phyloP scores from a whole-genome alignment of 2,113 vertebrate genomes.

The Mustelus asterias region DNA sequence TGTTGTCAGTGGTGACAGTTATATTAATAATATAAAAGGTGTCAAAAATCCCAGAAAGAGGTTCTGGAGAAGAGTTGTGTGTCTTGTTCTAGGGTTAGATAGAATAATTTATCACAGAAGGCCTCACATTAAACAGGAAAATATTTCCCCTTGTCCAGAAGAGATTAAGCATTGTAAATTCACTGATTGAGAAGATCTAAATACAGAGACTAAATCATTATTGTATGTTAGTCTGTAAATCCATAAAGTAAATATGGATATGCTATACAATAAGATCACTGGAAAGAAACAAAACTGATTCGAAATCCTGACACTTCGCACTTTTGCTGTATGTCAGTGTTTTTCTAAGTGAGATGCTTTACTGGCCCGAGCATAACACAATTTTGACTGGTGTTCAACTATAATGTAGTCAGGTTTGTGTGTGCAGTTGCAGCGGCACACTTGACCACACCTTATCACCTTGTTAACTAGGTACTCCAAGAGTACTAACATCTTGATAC shows the following conservation, averaged over 20 bases:
- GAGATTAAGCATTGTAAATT: not conserved
- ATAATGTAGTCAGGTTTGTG: not conserved
- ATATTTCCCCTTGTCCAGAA: not conserved
- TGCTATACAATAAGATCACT: not conserved
- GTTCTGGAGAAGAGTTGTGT: not conserved
- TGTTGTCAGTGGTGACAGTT: not conserved
- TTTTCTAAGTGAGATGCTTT: not conserved
- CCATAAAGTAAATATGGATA: not conserved
- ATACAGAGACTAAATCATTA: not conserved
- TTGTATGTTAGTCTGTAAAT: not conserved
- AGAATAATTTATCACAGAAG: not conserved
- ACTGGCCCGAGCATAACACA: not conserved
- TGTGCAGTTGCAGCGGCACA: not conserved
- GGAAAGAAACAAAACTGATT: not conserved
- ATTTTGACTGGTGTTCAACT: not conserved
- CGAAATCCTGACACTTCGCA: not conserved
- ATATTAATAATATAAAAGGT: not conserved
- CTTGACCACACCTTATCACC: not conserved
- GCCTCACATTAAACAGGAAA: not conserved
- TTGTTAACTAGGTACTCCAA: not conserved
- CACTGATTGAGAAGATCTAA: not conserved
- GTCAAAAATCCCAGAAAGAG: not conserved
- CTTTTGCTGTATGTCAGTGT: not conserved
- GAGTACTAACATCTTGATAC: not conserved
- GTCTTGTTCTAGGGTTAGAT: not conserved